These are phyloP conservation scores for Platyscapa corneri DNA, from an alignment of 1,140 invertebrate species.

Conservation along the genomic window DNA sequence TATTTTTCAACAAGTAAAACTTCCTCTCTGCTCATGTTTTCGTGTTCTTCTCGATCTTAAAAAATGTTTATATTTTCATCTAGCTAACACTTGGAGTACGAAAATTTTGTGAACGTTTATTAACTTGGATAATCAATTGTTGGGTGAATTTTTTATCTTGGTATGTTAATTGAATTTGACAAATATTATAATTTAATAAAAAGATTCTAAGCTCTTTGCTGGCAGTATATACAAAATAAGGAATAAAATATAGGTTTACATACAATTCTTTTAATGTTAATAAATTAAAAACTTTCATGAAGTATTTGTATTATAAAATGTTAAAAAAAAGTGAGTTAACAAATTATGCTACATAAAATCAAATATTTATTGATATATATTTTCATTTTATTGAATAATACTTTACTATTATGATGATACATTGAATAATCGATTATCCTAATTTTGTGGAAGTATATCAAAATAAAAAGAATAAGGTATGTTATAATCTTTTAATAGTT, in stretches of 20 bases:
- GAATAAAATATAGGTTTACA: too few relatives aligned
- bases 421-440: neutral
- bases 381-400: neutral
- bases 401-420: neutral
- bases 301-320: too few relatives aligned
- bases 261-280: too few relatives aligned
- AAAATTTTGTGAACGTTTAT: neutral
- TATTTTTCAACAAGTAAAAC: slow-evolving; percentile 45
- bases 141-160: neutral
- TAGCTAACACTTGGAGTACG: neutral
- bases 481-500: too few relatives aligned
- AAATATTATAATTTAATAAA: too few relatives aligned
- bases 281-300: too few relatives aligned
- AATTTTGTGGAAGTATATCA: neutral
- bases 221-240: too few relatives aligned
- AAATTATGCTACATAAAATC: neutral
- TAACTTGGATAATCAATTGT: neutral
- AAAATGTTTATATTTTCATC: neutral
- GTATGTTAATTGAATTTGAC: too few relatives aligned
- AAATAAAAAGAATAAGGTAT: neutral
- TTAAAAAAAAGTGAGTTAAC: too few relatives aligned
- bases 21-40: slow-evolving; percentile 23
- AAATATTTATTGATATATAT: neutral
- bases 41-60: slow-evolving; percentile 33
- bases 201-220: too few relatives aligned